Base-by-base conservation (phyloP, 2,797 vertebrate species). In the Serranus cabrilla region DNA sequence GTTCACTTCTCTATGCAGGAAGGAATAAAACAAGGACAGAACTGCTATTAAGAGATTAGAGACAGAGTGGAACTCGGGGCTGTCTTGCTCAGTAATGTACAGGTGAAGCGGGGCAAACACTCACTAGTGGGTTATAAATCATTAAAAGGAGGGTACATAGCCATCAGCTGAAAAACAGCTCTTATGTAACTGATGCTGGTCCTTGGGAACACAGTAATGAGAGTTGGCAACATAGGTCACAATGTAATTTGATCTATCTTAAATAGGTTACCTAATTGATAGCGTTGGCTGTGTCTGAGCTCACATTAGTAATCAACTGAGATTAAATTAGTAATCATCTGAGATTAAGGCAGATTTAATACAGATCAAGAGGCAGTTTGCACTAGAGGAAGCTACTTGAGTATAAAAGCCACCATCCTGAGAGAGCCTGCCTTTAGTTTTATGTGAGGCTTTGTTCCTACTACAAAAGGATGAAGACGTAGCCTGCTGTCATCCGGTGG, bases 261-360 rank as follows among this genome's bases (percentile, higher is more conserved):
- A 76, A 80, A 79, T 7, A 57, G 43, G 59, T 82, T 67, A 81
- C 54, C 59, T 82, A 85, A 85, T 73, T 82, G 50, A 83, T 73
- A 66, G 58, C 4, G 7, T 39, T 76, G 25, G 72, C 51, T 59
- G 64, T 74, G 73, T 25, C 23, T 62, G 20, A 72, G 66, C 65
- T 74, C 20, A 75, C 79, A 63, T 66, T 4, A 66, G 64, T 66
- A 67, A 85, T 88, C 66, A 88, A 34, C 23, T 62, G 20, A 72
- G 66, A 62, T 74, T n/a, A 75, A 81, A 63, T 66, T 4, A 66
- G 64, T 66, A 67, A 85, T 88, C 66, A 88, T 76, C 42, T 74
- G 57, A 84, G 76, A 80, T 82, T 80, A 87, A 74, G 50, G 46
- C 39, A 69, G 73, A 81, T 74, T 75, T 62, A 80, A 81, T 55